These are phyloP conservation scores for Copsychus sechellarum DNA, from an alignment of 2,113 vertebrate genomes.

Conservation along the genomic window DNA sequence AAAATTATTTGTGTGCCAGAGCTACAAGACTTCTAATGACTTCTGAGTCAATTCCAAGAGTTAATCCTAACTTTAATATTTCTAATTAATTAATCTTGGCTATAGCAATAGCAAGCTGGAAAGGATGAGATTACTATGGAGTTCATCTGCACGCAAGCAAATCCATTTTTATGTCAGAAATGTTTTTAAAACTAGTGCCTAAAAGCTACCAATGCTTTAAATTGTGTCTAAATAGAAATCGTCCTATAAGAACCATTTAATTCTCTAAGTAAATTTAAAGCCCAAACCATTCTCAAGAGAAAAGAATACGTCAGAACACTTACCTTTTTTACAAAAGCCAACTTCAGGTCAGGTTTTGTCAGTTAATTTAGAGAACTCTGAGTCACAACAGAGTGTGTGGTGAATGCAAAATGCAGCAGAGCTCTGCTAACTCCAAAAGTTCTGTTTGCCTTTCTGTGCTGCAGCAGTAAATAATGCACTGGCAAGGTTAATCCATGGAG, in stretches of 20 bases:
- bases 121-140: slow-evolving; percentile 55
- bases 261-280: slow-evolving; percentile 3
- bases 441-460: neutral
- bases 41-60: slow-evolving; percentile 69
- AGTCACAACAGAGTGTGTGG: neutral
- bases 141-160: slow-evolving; percentile 70
- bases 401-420: neutral
- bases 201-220: slow-evolving; percentile 59
- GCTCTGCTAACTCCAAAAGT: neutral
- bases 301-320: neutral
- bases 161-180: slow-evolving; percentile 57
- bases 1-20: slow-evolving; percentile 39
- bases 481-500: neutral
- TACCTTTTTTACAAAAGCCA: neutral
- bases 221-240: slow-evolving; percentile 55
- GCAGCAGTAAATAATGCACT: neutral
- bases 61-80: slow-evolving; percentile 76
- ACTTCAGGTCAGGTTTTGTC: neutral
- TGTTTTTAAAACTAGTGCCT: slow-evolving; percentile 51
- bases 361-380: neutral
- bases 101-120: slow-evolving; percentile 56
- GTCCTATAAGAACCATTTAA: slow-evolving; percentile 43
- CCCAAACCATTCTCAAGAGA: neutral
- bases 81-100: slow-evolving; percentile 78
- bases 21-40: slow-evolving; percentile 53